These are phyloP conservation scores for Drosophila anomelani DNA, from an alignment of 2,888 invertebrate species.

Conservation along the genomic window DNA sequence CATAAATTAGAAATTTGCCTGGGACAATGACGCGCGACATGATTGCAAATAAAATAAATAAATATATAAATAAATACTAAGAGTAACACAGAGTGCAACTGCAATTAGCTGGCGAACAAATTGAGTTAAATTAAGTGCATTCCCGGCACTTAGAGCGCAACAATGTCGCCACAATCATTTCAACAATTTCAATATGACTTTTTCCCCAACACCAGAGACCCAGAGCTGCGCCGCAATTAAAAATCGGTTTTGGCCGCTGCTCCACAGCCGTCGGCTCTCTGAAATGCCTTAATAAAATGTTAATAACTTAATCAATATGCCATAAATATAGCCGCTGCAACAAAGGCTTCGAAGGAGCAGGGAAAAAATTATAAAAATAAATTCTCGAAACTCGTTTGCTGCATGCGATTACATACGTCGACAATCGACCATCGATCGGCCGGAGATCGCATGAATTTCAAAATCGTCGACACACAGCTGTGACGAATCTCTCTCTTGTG, in stretches of 20 bases:
- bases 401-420: constrained; percentile 73
- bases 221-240: constrained; percentile 37
- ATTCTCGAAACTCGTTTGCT: constrained; percentile 76
- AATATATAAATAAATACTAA: constrained; percentile 28
- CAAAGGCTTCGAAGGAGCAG: constrained; percentile 45
- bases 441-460: constrained; percentile 75
- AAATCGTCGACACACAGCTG: constrained; percentile 75
- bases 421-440: constrained; percentile 55
- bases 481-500: constrained; percentile 67
- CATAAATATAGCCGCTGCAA: constrained; percentile 67
- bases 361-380: constrained; percentile 68
- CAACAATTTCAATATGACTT: constrained; percentile 58
- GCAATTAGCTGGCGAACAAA: constrained; percentile 65
- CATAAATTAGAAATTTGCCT: constrained; percentile 70
- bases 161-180: constrained; percentile 46
- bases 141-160: constrained; percentile 54
- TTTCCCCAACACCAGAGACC: constrained; percentile 12
- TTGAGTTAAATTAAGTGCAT: constrained; percentile 64
- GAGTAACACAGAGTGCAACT: not conserved
- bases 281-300: constrained; percentile 76
- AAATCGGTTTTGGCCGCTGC: constrained; percentile 64
- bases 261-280: constrained; percentile 62
- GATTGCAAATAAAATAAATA: constrained; percentile 33
- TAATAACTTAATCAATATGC: constrained; percentile 81
- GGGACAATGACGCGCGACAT: constrained; percentile 28